Base-by-base conservation (phyloP, 1,140 invertebrate genomes). In the Scylla paramamosain region DNA sequence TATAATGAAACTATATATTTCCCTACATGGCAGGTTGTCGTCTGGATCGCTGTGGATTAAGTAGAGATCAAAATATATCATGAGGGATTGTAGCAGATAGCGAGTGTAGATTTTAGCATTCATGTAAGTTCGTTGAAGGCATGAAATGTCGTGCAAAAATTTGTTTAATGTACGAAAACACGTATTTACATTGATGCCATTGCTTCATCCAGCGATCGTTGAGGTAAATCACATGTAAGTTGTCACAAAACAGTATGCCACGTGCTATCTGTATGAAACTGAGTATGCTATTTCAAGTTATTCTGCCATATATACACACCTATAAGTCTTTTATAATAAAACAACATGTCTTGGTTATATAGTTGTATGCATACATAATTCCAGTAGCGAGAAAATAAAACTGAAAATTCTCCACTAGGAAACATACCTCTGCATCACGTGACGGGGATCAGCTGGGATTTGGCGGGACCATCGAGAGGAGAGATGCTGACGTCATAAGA, bases 381-480 rank as follows among this genome's bases (percentile, higher is more conserved):
- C 0, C 67, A 28, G 28, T 25, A 32, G 77, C 39, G 67, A 10
- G 59, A 82, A 90, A 90, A 94, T 77, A 90, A 32, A 91, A 77
- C 8, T 14, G n/a, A 12, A 90, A 89, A 91, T 67, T 94, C 0
- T 39, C 59, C 28, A 28, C 32, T 10, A 16, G 83, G 90, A 7
- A 45, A 92, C 90, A 93, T 88, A 10, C 14, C 25, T 25, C 28
- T 20, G 25, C 77, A 87, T 93, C 91, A 92, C 91, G 91, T 92
- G 91, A 93, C 25, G 29, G 25, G 59, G 32, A 95, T 92, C 94
- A 95, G 91, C 94, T 95, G 94, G 94, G 91, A 95, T 92, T 95
- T 95, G 94, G 94, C 94, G 94, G 90, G 94, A 92, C 46, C 59
- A 84, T 16, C 82, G 77, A 90, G 14, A 29, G 52, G 87, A 52